Evolutionary conservation across 2,888 invertebrate species (phyloP), one percentile per base, ranked within the genome.

Genomic region (Ditylenchus weischeri): DNA sequence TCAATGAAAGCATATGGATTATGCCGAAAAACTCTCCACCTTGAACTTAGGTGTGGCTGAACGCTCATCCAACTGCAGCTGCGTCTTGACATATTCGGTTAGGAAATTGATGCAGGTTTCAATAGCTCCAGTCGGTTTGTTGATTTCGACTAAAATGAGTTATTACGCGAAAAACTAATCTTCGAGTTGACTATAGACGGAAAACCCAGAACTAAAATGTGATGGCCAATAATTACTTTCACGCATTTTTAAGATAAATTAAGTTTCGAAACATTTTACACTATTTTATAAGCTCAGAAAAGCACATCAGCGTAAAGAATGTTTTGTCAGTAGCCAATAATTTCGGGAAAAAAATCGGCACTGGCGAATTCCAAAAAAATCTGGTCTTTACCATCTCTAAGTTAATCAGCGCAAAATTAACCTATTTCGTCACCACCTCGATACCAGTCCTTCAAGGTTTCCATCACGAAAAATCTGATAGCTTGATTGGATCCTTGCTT

Each of bases 401-500:
- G n/a, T n/a, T n/a, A n/a, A n/a, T n/a, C 19, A 51, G 8, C 7
- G 19, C n/a, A n/a, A 51, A 51, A 10, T 21, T 62, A 64, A 72
- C 66, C 15, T 51, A 70, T 74, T 66, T 75, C 75, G 71, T 81
- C 81, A 29, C 81, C 81, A 50, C 74, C 81, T 15, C 81, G 75
- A 66, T 81, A 81, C 80, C 80, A 81, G 64, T 80, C 80, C 72
- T 96, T 92, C 15, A 92, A 86, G 0, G 93, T 90, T 86, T 98
- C 96, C 90, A 98, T 90, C 38, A 94, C 93, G 84, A 90, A 98
- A 87, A 98, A 98, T 51, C 98, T 87, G 73, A 98, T 96, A 0
- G 96, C 96, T 85, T 98, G 98, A 86, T 98, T 98, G 64, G 91
- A 91, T 72, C 98, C 96, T 85, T 98, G 98, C 85, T 98, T 99